A percentile compares a stretch with the other conserved stretches of the same genome.
phyloP scores from a whole-genome alignment of 2,113 vertebrate species.

The Eira barbara region DNA sequence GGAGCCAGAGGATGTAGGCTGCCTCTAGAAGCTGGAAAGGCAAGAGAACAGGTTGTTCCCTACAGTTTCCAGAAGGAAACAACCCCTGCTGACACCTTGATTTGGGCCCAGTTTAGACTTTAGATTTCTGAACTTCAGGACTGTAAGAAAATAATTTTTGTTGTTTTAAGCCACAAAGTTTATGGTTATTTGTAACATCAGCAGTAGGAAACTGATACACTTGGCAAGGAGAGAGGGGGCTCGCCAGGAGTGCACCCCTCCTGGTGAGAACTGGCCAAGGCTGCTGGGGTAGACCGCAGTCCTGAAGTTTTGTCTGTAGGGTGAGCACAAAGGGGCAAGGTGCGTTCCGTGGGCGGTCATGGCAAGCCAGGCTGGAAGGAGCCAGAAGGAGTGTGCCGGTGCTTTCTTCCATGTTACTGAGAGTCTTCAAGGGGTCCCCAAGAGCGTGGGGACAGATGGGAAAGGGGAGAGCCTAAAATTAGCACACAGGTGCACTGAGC shows the following conservation, averaged over 20 bases:
- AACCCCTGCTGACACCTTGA: rapidly evolving
- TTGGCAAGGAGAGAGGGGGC: not conserved
- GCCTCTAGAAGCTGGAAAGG: not conserved
- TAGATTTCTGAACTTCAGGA: not conserved
- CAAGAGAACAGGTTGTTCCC: too few species aligned
- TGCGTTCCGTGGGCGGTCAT: rapidly evolving
- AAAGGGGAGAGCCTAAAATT: not conserved
- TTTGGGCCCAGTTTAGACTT: not conserved
- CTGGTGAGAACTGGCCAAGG: not conserved
- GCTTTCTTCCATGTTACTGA: too few species aligned
- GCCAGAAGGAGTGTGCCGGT: not conserved
- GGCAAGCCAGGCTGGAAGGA: not conserved
- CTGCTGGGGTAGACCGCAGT: rapidly evolving
- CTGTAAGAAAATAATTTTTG: too few species aligned
- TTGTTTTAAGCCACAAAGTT: not conserved
- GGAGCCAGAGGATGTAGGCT: not conserved
- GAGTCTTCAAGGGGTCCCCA: not conserved
- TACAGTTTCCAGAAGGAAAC: not conserved
- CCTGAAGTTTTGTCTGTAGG: not conserved
- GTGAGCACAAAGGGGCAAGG: not conserved
- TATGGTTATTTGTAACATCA: not conserved
- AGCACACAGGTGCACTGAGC: not conserved
- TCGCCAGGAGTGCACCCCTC: rapidly evolving
- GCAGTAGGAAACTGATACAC: rapidly evolving
- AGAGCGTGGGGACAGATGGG: not conserved